Evolutionary conservation across 2,888 invertebrate genomes (phyloP).

Genomic region (Eupithecia dodoneata): DNA sequence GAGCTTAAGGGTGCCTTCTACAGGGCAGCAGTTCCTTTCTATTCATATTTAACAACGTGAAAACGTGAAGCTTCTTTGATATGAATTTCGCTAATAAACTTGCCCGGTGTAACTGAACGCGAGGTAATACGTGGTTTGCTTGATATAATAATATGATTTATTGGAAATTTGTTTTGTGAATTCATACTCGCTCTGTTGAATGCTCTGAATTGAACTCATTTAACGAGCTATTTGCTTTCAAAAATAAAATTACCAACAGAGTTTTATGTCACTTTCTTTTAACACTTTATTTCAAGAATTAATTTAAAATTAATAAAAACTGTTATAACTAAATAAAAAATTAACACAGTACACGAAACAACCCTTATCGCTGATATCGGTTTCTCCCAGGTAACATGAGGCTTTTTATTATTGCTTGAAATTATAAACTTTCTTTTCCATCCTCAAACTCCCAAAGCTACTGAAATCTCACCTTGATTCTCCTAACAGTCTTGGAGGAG

Average conservation of each 20-base stretch:
- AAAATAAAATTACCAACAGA: neutral
- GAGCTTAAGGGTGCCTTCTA: too few species aligned
- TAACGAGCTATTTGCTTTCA: neutral
- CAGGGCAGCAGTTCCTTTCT: too few species aligned
- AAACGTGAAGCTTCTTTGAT: neutral
- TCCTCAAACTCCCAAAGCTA: neutral
- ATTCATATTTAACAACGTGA: neutral
- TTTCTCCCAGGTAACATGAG: too few species aligned
- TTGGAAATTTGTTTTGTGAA: constrained; percentile 2
- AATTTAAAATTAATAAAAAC: too few species aligned
- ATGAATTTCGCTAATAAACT: neutral
- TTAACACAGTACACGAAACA: too few species aligned
- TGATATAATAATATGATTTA: constrained; percentile 9
- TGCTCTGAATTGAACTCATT: constrained; percentile 1
- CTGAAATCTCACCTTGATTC: constrained; percentile 88
- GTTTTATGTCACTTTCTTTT: too few species aligned
- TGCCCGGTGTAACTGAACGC: neutral
- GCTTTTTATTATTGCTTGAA: neutral
- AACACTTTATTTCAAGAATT: too few species aligned
- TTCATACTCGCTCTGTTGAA: constrained; percentile 6
- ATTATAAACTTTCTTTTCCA: neutral
- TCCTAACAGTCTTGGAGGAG: constrained; percentile 92
- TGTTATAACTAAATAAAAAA: too few species aligned
- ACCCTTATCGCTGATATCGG: too few species aligned
- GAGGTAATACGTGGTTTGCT: neutral